Conservation (phyloP, 2,888 invertebrate species). For the Drymonia ruficornis region DNA sequence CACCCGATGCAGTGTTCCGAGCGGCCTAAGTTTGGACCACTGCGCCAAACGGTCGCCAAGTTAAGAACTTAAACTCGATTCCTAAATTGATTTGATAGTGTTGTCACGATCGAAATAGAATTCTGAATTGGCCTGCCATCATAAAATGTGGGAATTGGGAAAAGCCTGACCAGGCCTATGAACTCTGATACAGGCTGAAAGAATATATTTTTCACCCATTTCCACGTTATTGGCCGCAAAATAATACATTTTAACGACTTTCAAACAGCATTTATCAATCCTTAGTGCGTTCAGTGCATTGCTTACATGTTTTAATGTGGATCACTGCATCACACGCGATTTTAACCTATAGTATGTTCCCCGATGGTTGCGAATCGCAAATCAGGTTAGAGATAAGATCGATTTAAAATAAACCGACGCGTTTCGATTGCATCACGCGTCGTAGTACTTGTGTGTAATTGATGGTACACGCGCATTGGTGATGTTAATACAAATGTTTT, state of each 20-base stretch:
- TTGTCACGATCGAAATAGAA: too few species aligned
- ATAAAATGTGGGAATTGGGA: too few species aligned
- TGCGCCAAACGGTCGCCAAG: too few species aligned
- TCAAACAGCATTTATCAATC: not conserved
- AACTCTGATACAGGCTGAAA: not conserved
- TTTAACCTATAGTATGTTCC: slow-evolving; percentile 14
- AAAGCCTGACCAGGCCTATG: too few species aligned
- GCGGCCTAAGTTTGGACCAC: too few species aligned
- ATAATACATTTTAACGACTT: not conserved
- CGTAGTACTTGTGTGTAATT: slow-evolving; percentile 21
- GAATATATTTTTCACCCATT: not conserved
- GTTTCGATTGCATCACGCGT: slow-evolving; percentile 46
- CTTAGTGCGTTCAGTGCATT: slow-evolving; percentile 22
- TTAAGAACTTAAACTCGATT: too few species aligned
- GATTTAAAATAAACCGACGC: slow-evolving; percentile 35
- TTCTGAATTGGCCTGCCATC: too few species aligned
- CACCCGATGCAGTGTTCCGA: too few species aligned
- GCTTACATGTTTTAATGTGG: slow-evolving; percentile 17
- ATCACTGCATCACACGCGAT: slow-evolving; percentile 12
- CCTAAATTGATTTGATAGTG: too few species aligned
- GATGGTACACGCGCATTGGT: slow-evolving; percentile 30
- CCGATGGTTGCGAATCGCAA: slow-evolving; percentile 15
- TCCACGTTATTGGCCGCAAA: not conserved
- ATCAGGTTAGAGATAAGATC: slow-evolving; percentile 24
- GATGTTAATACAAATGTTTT: slow-evolving; percentile 44